These are phyloP conservation scores for Syngnathus rostellatus DNA, from an alignment of 2,797 vertebrate species.

Conservation along the genomic window DNA sequence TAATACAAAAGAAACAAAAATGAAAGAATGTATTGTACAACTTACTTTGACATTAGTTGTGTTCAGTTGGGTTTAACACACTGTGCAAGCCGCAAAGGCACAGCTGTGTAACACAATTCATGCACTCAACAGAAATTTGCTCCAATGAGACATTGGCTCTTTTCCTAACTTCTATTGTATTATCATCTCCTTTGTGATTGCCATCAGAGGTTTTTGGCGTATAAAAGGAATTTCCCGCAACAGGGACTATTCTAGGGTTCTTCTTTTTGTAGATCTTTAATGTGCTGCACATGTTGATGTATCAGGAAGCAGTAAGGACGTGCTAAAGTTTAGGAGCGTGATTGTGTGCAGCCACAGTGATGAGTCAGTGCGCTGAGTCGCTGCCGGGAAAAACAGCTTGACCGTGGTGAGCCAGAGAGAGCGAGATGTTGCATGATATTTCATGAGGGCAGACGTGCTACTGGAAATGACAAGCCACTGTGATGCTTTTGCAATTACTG, in stretches of 20 bases:
- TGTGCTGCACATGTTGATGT: slow-evolving; percentile 18
- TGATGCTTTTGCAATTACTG: slow-evolving; percentile 22
- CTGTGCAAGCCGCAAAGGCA: not conserved
- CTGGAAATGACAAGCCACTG: slow-evolving; percentile 24
- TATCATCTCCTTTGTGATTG: not conserved
- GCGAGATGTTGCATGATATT: slow-evolving; percentile 37
- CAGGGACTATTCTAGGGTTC: not conserved
- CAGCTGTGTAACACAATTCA: not conserved
- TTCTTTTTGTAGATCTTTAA: not conserved
- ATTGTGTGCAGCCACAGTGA: slow-evolving; percentile 53
- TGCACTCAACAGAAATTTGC: not conserved
- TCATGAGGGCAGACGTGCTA: slow-evolving; percentile 38
- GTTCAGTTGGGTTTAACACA: not conserved
- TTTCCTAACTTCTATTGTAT: not conserved
- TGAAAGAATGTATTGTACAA: not conserved
- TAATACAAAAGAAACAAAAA: not conserved
- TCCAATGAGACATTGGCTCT: not conserved
- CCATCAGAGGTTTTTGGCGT: not conserved
- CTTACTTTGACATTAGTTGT: not conserved
- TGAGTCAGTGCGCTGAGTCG: slow-evolving; percentile 53
- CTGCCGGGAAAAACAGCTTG: slow-evolving; percentile 57
- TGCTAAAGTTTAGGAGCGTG: slow-evolving; percentile 38
- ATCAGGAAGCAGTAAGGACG: slow-evolving; percentile 40
- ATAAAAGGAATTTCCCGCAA: not conserved
- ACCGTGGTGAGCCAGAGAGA: slow-evolving; percentile 39